These are phyloP conservation scores for Steatornis caripensis DNA, from an alignment of 2,113 vertebrate species.

Conservation along the genomic window DNA sequence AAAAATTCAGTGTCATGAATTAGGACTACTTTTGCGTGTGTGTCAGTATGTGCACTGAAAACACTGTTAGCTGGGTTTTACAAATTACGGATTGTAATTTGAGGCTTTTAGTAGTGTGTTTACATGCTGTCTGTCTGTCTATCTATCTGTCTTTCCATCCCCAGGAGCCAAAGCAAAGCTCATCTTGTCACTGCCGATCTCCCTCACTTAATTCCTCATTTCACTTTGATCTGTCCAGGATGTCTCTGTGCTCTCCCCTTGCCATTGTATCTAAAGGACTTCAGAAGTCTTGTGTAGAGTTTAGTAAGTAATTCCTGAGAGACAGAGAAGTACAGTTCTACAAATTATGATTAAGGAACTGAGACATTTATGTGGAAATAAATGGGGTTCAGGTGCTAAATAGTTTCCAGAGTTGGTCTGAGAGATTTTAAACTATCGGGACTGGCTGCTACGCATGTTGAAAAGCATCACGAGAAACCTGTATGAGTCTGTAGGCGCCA, in stretches of 20 bases:
- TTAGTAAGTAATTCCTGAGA: not conserved
- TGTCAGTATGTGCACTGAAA: not conserved
- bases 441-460: not conserved
- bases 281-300: not conserved
- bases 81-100: not conserved
- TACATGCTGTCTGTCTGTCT: not conserved
- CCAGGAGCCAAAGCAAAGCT: not conserved
- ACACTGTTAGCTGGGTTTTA: not conserved
- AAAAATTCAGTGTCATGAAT: not conserved
- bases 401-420: not conserved
- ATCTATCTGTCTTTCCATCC: not conserved
- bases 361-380: not conserved
- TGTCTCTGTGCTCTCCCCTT: not conserved
- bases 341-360: not conserved
- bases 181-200: not conserved
- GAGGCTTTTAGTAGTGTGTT: not conserved
- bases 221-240: not conserved
- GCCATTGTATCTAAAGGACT: not conserved
- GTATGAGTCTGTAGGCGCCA: not conserved
- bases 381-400: conserved; percentile 9
- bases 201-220: not conserved
- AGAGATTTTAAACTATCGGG: not conserved
- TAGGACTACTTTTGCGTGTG: not conserved
- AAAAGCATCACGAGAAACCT: not conserved
- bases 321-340: not conserved